Evolutionary conservation across 2,113 vertebrate species (phyloP), one percentile per base, ranked within the genome.

Genomic region (Todiramphus chloris): DNA sequence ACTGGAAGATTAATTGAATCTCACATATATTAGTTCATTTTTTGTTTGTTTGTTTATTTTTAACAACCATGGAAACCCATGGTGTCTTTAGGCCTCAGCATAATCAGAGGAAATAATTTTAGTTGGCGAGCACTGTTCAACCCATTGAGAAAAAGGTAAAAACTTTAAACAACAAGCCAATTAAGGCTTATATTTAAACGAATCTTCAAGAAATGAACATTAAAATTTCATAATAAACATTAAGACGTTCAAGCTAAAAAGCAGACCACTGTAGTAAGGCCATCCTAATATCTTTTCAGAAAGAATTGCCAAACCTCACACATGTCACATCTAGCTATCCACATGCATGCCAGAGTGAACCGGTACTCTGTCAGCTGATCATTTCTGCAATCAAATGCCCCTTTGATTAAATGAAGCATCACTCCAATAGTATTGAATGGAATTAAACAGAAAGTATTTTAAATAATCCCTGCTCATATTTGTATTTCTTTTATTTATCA

Each of bases 381-480:
- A 93, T 67, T 94, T 95, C 83, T 83, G 66, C 83, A 94, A 85
- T 87, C 89, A 97, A 96, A 94, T 1, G 6, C 51, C 37, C 44
- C 87, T 95, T 89, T 69, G 70, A 94, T 87, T 91, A 93, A 94
- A 94, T 13, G 59, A 94, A 91, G 30, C 83, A 89, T 70, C 0
- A 3, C 67, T 87, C 66, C 50, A 80, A 59, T 90, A 94, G 80
- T 37, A 77, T 4, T 62, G 67, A 94, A 83, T 59, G 20, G 74
- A 88, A 94, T 94, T 70, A 80, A 94, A 89, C 48, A 76, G 44
- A 84, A 48, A 84, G 70, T 44, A 79, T 90, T 89, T 93, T 31
- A 82, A 87, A 31, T 37, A 67, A 84, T 41, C 58, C 37, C 66
- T 66, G 31, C 53, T 76, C 53, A 21, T 93, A 89, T 87, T 81